Base-by-base conservation (phyloP, 2,113 vertebrate species). In the Galbula dea region DNA sequence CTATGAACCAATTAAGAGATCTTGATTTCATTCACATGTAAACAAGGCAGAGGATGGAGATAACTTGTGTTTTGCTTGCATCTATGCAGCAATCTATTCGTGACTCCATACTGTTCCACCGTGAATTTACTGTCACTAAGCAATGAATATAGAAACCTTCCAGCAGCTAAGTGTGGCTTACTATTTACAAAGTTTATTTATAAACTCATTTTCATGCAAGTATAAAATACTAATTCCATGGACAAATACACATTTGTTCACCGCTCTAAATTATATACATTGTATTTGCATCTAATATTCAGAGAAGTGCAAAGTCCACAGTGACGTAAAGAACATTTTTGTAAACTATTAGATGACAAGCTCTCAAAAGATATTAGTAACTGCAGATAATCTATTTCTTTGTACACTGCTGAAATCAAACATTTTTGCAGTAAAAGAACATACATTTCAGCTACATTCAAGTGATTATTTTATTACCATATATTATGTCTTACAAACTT, bases 401-500 rank as follows among this genome's bases (percentile, higher is more conserved):
- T 36, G 6, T 83, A 96, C 83, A 83, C 55, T 65, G 90, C 82
- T 79, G 63, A 55, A 94, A 96, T 94, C 86, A 76, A 94, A 96
- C 39, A 93, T 94, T 94, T 94, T 82, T 96, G 59, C 66, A 94
- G 93, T 95, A 94, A 96, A 96, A 94, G 63, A 90, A 96, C 74
- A 94, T 95, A 96, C 93, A 86, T 95, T 94, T 96, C 92, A 84
- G 59, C 93, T 94, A 96, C 97, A 97, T 85, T 97, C 96, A 96
- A 93, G 96, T 97, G 94, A 97, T 96, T 96, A 96, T 92, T 98
- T 98, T 98, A 98, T 98, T 98, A 97, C 92, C 93, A 97, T 93
- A 97, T 96, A 97, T 97, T 96, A 97, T 66, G 91, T 76, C 95
- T 97, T 96, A 98, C 96, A 98, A 95, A 96, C 91, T 96, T 97